Conservation (phyloP, 1,140 invertebrate genomes). For the Maniola jurtina region DNA sequence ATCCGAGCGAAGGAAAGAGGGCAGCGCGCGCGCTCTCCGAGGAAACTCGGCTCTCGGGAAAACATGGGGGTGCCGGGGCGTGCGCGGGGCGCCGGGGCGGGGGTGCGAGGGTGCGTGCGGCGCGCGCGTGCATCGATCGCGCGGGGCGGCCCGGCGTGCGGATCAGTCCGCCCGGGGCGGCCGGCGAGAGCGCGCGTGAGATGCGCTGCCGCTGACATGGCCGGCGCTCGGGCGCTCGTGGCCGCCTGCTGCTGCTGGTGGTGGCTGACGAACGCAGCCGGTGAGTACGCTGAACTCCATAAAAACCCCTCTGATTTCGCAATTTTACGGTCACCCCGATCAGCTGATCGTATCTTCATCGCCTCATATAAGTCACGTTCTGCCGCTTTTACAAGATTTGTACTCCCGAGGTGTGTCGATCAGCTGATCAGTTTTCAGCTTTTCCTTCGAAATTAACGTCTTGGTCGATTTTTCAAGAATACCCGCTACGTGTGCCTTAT, state of each 20-base stretch:
- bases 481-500: slow-evolving; percentile 39
- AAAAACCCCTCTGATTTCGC: neutral
- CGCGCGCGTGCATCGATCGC: slow-evolving; percentile 70
- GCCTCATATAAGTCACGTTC: slow-evolving; percentile 38
- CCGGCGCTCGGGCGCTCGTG: slow-evolving; percentile 77
- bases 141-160: slow-evolving; percentile 55
- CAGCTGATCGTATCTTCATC: slow-evolving; percentile 47
- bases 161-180: slow-evolving; percentile 76
- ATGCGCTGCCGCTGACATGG: slow-evolving; percentile 76
- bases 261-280: slow-evolving; percentile 75
- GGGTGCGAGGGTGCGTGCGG: slow-evolving; percentile 59
- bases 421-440: slow-evolving; percentile 39
- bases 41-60: slow-evolving; percentile 70
- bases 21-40: slow-evolving; percentile 73
- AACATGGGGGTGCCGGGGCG: slow-evolving; percentile 45
- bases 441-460: slow-evolving; percentile 20
- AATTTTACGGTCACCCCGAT: slow-evolving; percentile 13
- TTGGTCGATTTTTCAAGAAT: slow-evolving; percentile 25
- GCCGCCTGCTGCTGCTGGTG: slow-evolving; percentile 75
- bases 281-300: slow-evolving; percentile 56
- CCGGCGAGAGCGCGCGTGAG: slow-evolving; percentile 74
- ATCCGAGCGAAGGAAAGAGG: slow-evolving; percentile 67
- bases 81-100: slow-evolving; percentile 18
- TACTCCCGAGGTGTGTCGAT: slow-evolving; percentile 36
- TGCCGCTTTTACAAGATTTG: slow-evolving; percentile 40